A percentile compares a stretch with the other conserved stretches of the same genome.
Evolutionary conservation across 2,888 invertebrate species (phyloP).

Genomic region (Drosophila mulleri): DNA sequence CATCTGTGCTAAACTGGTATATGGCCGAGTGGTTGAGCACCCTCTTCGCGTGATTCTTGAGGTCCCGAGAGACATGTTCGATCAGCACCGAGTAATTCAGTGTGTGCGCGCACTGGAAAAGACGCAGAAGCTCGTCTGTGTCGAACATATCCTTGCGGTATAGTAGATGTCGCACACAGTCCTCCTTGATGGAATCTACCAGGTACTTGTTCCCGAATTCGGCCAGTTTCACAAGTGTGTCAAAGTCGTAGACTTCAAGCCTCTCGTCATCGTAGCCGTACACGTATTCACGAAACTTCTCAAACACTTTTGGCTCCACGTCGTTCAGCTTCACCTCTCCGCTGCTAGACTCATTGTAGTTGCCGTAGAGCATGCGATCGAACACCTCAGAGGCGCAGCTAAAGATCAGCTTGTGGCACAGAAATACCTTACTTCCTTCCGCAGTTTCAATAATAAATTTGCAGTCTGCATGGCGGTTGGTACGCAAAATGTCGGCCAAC

Average conservation of each 20-base stretch:
- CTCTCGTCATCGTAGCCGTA: slow-evolving; percentile 8
- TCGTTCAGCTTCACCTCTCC: slow-evolving; percentile 26
- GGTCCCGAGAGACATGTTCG: background rate
- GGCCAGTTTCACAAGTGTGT: slow-evolving; percentile 6
- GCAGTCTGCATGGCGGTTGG: slow-evolving; percentile 11
- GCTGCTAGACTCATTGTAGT: slow-evolving; percentile 27
- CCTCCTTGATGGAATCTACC: slow-evolving; percentile 13
- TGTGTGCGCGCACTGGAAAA: slow-evolving; percentile 14
- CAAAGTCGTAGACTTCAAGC: slow-evolving; percentile 1
- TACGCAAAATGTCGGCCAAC: background rate
- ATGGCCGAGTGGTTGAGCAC: slow-evolving; percentile 1
- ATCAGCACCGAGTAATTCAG: background rate
- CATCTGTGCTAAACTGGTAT: slow-evolving; percentile 4
- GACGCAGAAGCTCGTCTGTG: slow-evolving; percentile 4
- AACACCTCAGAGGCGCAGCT: slow-evolving; percentile 49
- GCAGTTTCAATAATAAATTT: slow-evolving; percentile 5
- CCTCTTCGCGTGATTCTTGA: background rate
- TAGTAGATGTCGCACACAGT: background rate
- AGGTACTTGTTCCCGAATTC: slow-evolving; percentile 20
- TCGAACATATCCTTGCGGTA: slow-evolving; percentile 7
- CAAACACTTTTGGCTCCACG: slow-evolving; percentile 22
- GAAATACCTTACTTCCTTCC: slow-evolving; percentile 11
- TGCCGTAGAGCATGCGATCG: slow-evolving; percentile 46
- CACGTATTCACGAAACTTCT: slow-evolving; percentile 15
- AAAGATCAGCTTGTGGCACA: slow-evolving; percentile 42